Evolutionary conservation across 2,888 invertebrate species (phyloP), one percentile per base, ranked within the genome.

Genomic region (Nipponacmea schrenckii): DNA sequence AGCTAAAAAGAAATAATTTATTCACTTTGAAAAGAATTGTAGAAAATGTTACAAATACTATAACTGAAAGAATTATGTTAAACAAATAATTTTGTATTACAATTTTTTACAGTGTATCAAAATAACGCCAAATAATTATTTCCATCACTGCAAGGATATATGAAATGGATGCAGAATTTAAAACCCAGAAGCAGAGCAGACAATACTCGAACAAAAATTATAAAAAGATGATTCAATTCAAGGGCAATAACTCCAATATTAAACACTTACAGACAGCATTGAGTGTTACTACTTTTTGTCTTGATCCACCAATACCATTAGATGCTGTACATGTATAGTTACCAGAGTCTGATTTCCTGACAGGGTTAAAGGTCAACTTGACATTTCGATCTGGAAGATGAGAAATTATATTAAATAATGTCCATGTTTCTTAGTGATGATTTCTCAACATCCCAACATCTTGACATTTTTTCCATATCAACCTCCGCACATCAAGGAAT

Each of bases 231-330:
- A n/a, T 15, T 5, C 26, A 39, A 10, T 8, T 17, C 4, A 14
- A 66, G n/a, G 31, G 15, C 31, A 15, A 17, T 39, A 5, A 66
- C 12, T 50, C 17, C 48, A 65, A 20, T 48, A 56, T n/a, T 24
- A 8, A 17, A n/a, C 67, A 81, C 82, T 80, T 78, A 83, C 83
- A 83, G 50, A 81, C 78, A n/a, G 82, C 82, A 64, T 79, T 75
- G 12, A 83, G 64, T 14, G 67, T 74, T 14, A 75, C 73, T 10
- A 70, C 64, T 15, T 64, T 73, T 44, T 73, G 56, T 56, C 46
- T 75, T 20, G 15, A 62, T 10, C 73, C 75, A 62, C 76, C 76
- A 24, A 82, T 74, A 2, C 27, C 56, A 69, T 84, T 84, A 17
- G 62, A 72, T 8, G 83, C 81, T 8, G 66, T 76, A 72, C 84